Evolutionary conservation across 2,113 vertebrate genomes (phyloP), one percentile per base, ranked within the genome.

Genomic region (Ramphastos sulfuratus): DNA sequence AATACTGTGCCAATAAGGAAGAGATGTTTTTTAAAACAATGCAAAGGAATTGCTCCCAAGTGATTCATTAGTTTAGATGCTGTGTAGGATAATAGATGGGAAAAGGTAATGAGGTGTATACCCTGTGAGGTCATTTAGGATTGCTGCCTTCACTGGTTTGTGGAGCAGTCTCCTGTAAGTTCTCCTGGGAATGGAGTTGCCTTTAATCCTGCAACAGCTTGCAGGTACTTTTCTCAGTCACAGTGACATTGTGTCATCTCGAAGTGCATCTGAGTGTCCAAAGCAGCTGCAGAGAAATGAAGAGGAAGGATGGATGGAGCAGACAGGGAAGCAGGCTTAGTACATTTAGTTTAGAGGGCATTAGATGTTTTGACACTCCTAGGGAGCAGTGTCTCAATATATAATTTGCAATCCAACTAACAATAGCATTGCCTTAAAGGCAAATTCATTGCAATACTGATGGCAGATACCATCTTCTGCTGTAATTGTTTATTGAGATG

Each of bases 401-500:
- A 3, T 59, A 59, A 85, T 74, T 60, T 79, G 82, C 67, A 87
- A 89, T 87, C 59, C 9, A 1, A 44, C 67, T 66, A 76, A 91
- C 92, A 93, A 82, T 70, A 94, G 87, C 28, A 2, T 73, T 94
- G 94, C 91, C 92, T 94, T 87, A 92, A 56, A 96, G 95, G 91
- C 94, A 96, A 63, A 64, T 79, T 93, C 81, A 59, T 72, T 86
- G 89, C 66, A 74, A 90, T 83, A 79, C 52, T 63, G 84, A 65
- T 16, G 59, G 70, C 70, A 93, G 96, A 96, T 94, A 93, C 46
- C 81, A 93, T 93, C 95, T 94, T n/a, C 55, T 87, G 73, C 70
- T 90, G 73, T 87, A 94, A 95, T 93, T 93, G 89, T 70, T 93
- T 89, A 74, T 83, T 3, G 48, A 92, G 88, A 88, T 2, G 1